A percentile compares a stretch with the other conserved stretches of the same genome.
Conservation (phyloP, 2,888 invertebrate species). For the Chrysolina americana region DNA sequence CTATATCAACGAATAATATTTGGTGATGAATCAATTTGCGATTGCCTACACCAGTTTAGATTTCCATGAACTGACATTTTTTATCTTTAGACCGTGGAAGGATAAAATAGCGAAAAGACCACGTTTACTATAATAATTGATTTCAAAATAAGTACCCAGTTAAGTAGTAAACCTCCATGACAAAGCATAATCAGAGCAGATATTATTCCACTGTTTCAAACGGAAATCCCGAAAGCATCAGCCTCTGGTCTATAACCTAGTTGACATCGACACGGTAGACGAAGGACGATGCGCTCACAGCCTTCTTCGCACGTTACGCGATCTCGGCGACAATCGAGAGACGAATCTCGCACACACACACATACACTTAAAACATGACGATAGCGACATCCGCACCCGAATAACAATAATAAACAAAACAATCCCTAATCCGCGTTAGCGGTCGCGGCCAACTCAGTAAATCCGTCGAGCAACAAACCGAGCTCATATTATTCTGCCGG, state of each 20-base stretch:
- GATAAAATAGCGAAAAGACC: too few relatives aligned
- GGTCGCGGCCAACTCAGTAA: not conserved
- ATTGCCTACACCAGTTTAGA: too few relatives aligned
- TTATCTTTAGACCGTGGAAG: too few relatives aligned
- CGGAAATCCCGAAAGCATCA: not conserved
- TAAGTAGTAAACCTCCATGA: too few relatives aligned
- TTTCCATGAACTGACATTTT: too few relatives aligned
- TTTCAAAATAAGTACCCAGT: too few relatives aligned
- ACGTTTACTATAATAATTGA: too few relatives aligned
- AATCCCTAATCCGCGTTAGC: constrained; percentile 8
- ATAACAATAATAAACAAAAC: constrained; percentile 20
- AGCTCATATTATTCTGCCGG: not conserved
- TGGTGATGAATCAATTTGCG: too few relatives aligned
- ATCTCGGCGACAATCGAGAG: not conserved
- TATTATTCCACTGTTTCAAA: not conserved
- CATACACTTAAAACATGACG: not conserved
- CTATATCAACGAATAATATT: too few relatives aligned
- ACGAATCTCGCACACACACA: not conserved
- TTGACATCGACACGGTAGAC: not conserved
- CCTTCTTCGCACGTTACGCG: not conserved
- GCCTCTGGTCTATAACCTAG: constrained; percentile 4
- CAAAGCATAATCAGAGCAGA: too few relatives aligned
- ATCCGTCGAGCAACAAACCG: not conserved
- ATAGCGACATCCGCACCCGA: constrained; percentile 1
- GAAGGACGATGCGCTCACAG: not conserved